These are phyloP conservation scores for Varecia variegata DNA, from an alignment of 2,797 vertebrate species.

Conservation along the genomic window DNA sequence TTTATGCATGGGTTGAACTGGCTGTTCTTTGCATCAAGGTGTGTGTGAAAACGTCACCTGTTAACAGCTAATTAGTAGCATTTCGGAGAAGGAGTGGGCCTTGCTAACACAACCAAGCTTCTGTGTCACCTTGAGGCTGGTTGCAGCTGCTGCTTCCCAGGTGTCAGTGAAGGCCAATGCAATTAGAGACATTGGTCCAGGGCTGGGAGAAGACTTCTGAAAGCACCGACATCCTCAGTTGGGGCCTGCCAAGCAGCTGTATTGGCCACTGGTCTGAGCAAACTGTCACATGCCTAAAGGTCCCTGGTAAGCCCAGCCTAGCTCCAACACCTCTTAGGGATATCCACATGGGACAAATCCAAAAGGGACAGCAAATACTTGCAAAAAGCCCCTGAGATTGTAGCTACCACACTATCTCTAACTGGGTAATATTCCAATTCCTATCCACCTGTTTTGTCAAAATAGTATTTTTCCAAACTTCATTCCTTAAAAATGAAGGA, in stretches of 20 bases:
- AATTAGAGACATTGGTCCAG: not conserved
- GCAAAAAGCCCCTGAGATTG: not conserved
- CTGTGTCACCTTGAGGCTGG: not conserved
- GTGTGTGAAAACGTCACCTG: constrained; percentile 6
- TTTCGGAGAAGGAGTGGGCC: constrained; percentile 30
- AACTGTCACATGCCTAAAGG: not conserved
- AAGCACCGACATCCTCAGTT: not conserved
- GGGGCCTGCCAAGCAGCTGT: not conserved
- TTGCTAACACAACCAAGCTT: constrained; percentile 20
- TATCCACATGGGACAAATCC: not conserved
- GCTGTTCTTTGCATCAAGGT: constrained; percentile 28
- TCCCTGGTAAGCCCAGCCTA: not conserved
- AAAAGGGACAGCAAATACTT: not conserved
- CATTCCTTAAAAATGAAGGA: not conserved
- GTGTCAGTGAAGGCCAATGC: not conserved
- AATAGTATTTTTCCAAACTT: not conserved
- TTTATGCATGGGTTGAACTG: not conserved
- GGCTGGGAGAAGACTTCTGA: not conserved
- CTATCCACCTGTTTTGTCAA: not conserved
- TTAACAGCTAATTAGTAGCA: constrained; percentile 56
- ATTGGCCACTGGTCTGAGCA: not conserved
- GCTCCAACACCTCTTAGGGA: not conserved
- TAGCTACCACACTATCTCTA: not conserved
- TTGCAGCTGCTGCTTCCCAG: not conserved
- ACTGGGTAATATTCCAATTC: too few relatives aligned